A percentile compares a stretch with the other conserved stretches of the same genome.
Evolutionary conservation across 92 coral and sea anemone species (phyloP).

Genomic region (Umimayanthus chanpuru): DNA sequence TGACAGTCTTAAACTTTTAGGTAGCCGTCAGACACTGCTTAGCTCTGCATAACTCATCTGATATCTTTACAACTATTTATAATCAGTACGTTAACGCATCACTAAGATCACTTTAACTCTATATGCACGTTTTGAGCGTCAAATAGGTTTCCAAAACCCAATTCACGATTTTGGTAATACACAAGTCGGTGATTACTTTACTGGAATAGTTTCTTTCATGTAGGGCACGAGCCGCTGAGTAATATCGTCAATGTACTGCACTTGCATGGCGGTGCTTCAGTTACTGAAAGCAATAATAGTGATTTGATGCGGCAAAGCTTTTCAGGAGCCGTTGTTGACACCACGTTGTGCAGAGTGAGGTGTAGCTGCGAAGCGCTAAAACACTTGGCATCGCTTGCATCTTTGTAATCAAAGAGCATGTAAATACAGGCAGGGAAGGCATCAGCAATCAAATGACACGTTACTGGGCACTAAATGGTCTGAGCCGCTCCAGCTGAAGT

Average conservation of each 20-base stretch:
- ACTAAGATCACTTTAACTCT: too few relatives aligned
- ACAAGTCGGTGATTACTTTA: background rate
- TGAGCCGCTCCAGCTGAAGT: constrained; percentile 74
- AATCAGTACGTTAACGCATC: background rate
- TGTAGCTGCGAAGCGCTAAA: too few relatives aligned
- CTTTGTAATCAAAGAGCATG: background rate
- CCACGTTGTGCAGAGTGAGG: background rate
- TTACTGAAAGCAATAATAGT: background rate
- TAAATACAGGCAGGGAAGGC: background rate
- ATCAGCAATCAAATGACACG: background rate
- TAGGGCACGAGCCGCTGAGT: background rate
- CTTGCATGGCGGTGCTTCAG: background rate
- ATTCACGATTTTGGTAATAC: background rate
- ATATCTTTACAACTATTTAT: background rate
- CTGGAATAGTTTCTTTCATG: too few relatives aligned
- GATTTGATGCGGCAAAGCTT: too few relatives aligned
- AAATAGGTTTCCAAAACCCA: too few relatives aligned
- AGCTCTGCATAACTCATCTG: background rate
- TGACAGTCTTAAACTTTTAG: background rate
- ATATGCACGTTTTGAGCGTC: background rate
- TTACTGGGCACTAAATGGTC: constrained; percentile 52
- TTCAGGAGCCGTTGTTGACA: background rate
- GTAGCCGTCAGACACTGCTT: background rate
- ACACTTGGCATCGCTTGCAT: background rate
- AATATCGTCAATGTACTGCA: background rate